Conservation (phyloP, 2,888 invertebrate genomes). For the Siphlonurus alternatus region DNA sequence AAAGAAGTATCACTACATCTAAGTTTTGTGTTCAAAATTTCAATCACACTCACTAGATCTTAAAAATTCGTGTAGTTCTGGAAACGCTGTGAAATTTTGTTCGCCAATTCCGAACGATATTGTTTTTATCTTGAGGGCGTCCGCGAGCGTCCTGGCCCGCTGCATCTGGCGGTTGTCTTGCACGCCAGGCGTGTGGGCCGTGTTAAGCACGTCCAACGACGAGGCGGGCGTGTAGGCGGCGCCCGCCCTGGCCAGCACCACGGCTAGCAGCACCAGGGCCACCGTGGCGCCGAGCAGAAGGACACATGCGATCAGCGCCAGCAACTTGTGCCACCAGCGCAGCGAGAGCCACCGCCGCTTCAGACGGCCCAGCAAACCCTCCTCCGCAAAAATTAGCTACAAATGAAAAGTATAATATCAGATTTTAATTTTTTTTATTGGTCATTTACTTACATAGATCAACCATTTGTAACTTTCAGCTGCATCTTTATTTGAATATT, state of each 20-base stretch:
- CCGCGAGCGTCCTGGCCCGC: background rate
- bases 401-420: too few relatives aligned
- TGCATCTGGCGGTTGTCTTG: background rate
- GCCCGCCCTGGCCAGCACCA: background rate
- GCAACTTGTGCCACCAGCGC: background rate
- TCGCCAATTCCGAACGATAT: background rate
- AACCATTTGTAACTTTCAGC: too few relatives aligned
- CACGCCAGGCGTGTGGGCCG: background rate
- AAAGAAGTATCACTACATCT: background rate
- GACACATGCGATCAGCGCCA: background rate
- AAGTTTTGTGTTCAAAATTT: background rate
- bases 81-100: background rate
- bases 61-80: background rate
- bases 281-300: background rate
- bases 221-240: background rate
- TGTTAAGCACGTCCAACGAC: background rate
- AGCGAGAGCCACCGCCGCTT: background rate
- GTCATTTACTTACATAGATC: too few relatives aligned
- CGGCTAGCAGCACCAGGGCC: background rate
- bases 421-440: too few relatives aligned
- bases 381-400: too few relatives aligned
- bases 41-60: background rate
- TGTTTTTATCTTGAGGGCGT: background rate
- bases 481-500: too few relatives aligned
- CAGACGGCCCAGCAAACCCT: too few relatives aligned